Conservation (phyloP, 2,888 invertebrate species). For the Clepsis dumicolana region DNA sequence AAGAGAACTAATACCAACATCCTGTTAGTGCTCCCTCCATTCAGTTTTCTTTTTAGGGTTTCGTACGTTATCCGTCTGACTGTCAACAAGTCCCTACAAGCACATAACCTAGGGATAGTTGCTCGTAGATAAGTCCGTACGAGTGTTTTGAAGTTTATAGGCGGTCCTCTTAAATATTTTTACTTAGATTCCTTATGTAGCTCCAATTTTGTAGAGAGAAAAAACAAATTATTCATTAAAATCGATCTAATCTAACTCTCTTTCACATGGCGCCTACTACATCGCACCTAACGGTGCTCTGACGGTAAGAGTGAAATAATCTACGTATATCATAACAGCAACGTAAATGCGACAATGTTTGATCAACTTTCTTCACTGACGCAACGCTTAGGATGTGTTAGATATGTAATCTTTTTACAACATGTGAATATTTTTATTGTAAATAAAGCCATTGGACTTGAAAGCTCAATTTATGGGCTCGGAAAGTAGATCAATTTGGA, state of each 20-base stretch:
- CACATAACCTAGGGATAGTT: too few species aligned
- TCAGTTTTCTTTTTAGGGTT: too few species aligned
- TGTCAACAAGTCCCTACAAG: too few species aligned
- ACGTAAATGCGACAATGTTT: slow-evolving; percentile 59
- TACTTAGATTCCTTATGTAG: neutral
- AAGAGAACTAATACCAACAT: neutral
- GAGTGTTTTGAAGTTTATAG: too few species aligned
- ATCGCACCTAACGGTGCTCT: slow-evolving; percentile 45
- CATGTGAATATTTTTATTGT: slow-evolving; percentile 30
- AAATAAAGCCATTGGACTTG: slow-evolving; percentile 28
- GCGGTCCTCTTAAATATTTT: too few species aligned
- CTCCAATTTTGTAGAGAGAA: neutral
- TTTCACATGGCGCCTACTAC: neutral
- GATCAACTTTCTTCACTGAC: slow-evolving; percentile 61
- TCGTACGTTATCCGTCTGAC: too few species aligned
- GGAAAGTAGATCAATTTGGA: slow-evolving; percentile 28
- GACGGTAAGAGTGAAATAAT: slow-evolving; percentile 56
- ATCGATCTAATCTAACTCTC: neutral
- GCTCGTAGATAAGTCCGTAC: too few species aligned
- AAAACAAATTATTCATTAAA: neutral
- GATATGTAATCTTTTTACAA: slow-evolving; percentile 24
- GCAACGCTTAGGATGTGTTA: slow-evolving; percentile 50
- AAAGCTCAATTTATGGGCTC: slow-evolving; percentile 31
- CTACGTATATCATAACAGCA: slow-evolving; percentile 49
- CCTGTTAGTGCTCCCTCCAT: neutral